Base-by-base conservation (phyloP, 2,888 invertebrate genomes). In the Meteorus colon region DNA sequence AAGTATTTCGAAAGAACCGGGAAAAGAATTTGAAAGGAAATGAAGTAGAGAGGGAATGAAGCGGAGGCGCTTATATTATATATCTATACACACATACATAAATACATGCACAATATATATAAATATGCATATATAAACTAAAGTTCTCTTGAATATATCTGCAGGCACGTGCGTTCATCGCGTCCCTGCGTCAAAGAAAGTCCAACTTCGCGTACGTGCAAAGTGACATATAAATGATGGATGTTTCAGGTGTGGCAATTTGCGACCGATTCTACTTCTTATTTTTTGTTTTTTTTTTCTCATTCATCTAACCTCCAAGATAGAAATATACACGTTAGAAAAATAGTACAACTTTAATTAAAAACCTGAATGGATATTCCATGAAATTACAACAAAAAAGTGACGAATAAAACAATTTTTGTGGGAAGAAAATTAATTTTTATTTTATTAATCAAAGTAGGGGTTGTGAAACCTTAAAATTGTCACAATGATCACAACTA, bases 151-250 rank as follows among this genome's bases (percentile, higher is more conserved):
- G 37, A 67, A 68, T 51, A 27, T 41, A 65, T 62, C 48, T 75
- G 51, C 41, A 62, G 55, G 55, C 71, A 67, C 71, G 69, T 75
- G 66, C 71, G 41, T 62, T 51, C 66, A 73, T 55, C 60, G 24
- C 48, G 70, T 68, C 74, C 59, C 78, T 76, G 75, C 79, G 80
- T 81, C 77, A 79, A 81, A 80, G 83, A 83, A 83, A 83, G 82
- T 82, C 78, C 78, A 60, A 60, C 51, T 55, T 77, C 8, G 66
- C 55, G 78, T 84, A 84, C 84, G 84, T 83, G 84, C 81, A 75
- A 77, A 81, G 74, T 73, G 78, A 81, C 79, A 76, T 16, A 80
- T 60, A 62, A 71, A 75, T 81, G 71, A 83, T 81, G 79, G 79
- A 79, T 76, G 74, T 73, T 81, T 72, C 70, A 81, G 80, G 80